Base-by-base conservation (phyloP, 2,113 vertebrate species). In the Salvelinus alpinus region DNA sequence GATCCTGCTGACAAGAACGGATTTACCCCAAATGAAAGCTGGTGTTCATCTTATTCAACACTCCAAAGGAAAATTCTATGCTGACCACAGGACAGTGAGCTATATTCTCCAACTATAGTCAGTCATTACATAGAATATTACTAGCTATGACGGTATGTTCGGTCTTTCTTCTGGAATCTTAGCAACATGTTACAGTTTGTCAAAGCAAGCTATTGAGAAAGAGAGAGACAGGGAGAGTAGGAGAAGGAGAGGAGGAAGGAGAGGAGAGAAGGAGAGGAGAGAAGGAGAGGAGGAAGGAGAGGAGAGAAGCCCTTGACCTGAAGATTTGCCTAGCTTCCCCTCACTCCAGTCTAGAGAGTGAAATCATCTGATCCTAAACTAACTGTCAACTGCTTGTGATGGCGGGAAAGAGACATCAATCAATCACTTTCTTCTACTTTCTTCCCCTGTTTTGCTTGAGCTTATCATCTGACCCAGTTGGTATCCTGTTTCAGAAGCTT, bases 391-490 rank as follows among this genome's bases (percentile, higher is more conserved):
- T 90, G 94, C 94, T 93, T 94, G 94, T 94, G 95, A 97, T 96
- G 97, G 94, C 94, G 90, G 94, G 91, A 93, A 96, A 95, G 96
- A 96, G 96, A 96, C 97, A 99, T 98, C 97, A 98, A 98, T 99
- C 97, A 99, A 98, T 99, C 97, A 98, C 96, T 96, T 96, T 97
- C 97, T 95, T 94, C 87, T 86, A 84, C 78, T 84, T 18, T 24
- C 3, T 91, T 88, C 93, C 95, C 94, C 95, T 94, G 91, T 96
- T 97, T 95, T 95, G 94, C 93, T 94, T 93, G 85, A 66, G 95
- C 96, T 99, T 99, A 99, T 99, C 97, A 96, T 95, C 94, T 98
- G 97, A 98, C 96, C 97, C 96, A 98, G 97, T 98, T 96, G 96
- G 96, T 97, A 96, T 96, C 94, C 95, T 94, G 95, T 95, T 97